Evolutionary conservation across 2,797 vertebrate species (phyloP).

Genomic region (Synaphobranchus kaupii): DNA sequence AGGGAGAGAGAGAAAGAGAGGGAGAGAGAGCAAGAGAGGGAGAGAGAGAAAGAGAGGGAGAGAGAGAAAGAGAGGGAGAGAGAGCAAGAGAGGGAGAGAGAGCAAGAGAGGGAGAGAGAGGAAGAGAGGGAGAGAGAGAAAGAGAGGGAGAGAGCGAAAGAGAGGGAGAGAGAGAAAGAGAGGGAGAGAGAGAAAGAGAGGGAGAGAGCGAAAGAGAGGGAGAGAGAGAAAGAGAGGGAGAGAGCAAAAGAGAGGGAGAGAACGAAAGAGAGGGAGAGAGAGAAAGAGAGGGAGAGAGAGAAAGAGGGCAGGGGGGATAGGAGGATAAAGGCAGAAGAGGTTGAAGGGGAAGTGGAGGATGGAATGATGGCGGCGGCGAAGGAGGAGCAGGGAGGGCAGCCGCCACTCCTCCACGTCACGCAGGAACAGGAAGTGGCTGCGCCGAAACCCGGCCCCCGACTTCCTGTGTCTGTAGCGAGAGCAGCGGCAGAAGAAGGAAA

Average conservation of each 20-base stretch:
- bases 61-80: slow-evolving; percentile 62
- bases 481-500: slow-evolving; percentile 61
- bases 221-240: not conserved
- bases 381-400: slow-evolving; percentile 45
- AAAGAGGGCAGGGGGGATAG: slow-evolving; percentile 29
- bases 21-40: slow-evolving; percentile 18
- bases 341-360: slow-evolving; percentile 49
- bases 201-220: slow-evolving; percentile 35
- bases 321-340: slow-evolving; percentile 6
- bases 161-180: slow-evolving; percentile 35
- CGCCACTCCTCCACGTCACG: slow-evolving; percentile 60
- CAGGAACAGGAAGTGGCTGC: slow-evolving; percentile 74
- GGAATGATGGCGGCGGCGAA: not conserved
- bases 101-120: not conserved
- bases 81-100: not conserved
- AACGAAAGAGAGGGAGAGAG: slow-evolving; percentile 39
- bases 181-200: not conserved
- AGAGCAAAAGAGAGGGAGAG: slow-evolving; percentile 58
- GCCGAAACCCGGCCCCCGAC: slow-evolving; percentile 68
- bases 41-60: slow-evolving; percentile 41
- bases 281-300: slow-evolving; percentile 35
- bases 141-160: slow-evolving; percentile 43
- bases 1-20: slow-evolving; percentile 31
- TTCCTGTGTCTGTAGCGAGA: slow-evolving; percentile 68
- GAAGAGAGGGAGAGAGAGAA: slow-evolving; percentile 49